A percentile compares a stretch with the other conserved stretches of the same genome.
These are phyloP conservation scores for Drosophila meridiana DNA, from an alignment of 2,888 invertebrate genomes.

Conservation along the genomic window DNA sequence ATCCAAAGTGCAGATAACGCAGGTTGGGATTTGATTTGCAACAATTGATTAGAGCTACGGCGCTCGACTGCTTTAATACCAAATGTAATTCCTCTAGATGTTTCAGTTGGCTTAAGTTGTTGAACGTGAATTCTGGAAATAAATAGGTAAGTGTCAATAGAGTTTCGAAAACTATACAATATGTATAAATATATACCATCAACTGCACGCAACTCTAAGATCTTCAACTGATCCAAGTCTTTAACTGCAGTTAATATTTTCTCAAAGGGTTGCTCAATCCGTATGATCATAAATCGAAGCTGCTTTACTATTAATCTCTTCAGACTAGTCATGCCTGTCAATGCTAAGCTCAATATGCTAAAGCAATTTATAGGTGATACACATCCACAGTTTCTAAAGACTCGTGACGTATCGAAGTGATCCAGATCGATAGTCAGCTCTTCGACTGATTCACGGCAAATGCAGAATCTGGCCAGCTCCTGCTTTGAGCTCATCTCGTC, in stretches of 20 bases:
- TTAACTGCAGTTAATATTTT: conserved; percentile 40
- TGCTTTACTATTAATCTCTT: conserved; percentile 44
- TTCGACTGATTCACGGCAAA: conserved; percentile 48
- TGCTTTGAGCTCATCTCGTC: conserved; percentile 1
- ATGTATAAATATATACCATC: conserved; percentile 40
- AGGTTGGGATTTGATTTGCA: conserved; percentile 57
- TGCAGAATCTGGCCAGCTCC: conserved; percentile 47
- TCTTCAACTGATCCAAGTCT: conserved; percentile 23
- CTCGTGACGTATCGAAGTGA: conserved; percentile 36
- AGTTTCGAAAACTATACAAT: no score
- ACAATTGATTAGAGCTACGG: conserved; percentile 35
- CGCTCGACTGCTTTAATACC: conserved; percentile 23
- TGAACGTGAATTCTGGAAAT: conserved; percentile 36
- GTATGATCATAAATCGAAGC: background rate
- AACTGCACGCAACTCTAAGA: conserved; percentile 34
- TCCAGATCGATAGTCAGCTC: conserved; percentile 48
- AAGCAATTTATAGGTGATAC: conserved; percentile 35
- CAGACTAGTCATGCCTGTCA: conserved; percentile 51
- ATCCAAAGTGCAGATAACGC: conserved; percentile 43
- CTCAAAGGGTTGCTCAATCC: conserved; percentile 44
- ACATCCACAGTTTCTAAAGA: conserved; percentile 20
- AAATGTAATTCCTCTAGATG: conserved; percentile 46
- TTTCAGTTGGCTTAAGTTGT: conserved; percentile 33
- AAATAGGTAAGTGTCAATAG: no score
- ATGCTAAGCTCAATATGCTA: conserved; percentile 19